phyloP scores from a whole-genome alignment of 53 echinoderm and acorn worm species.

The Luidia sarsii region DNA sequence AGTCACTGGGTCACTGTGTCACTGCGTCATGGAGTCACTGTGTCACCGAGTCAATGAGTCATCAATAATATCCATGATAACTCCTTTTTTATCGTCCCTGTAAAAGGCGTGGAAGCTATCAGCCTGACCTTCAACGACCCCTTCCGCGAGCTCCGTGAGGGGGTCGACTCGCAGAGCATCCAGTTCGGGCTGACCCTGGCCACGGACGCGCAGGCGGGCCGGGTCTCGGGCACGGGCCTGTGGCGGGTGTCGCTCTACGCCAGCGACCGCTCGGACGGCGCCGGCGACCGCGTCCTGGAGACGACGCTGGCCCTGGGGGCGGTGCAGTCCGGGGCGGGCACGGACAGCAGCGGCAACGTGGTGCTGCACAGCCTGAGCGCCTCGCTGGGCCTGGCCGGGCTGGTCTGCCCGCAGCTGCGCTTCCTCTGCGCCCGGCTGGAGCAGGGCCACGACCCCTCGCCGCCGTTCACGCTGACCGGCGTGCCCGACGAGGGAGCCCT shows the following conservation, averaged over 20 bases:
- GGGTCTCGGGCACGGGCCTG: constrained; percentile 64
- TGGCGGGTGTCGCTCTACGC: constrained; percentile 73
- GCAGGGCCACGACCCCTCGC: constrained; percentile 51
- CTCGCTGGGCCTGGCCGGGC: constrained; percentile 36
- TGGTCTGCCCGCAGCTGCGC: constrained; percentile 51
- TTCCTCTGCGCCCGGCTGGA: constrained; percentile 70
- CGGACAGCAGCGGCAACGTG: constrained; percentile 16
- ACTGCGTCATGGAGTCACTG: too few species aligned
- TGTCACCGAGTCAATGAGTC: too few species aligned
- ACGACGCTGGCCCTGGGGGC: constrained; percentile 40
- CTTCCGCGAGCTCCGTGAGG: constrained; percentile 56
- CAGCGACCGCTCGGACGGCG: constrained; percentile 64
- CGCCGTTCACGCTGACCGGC: constrained; percentile 69
- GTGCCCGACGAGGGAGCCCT: constrained; percentile 48
- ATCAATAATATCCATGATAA: too few species aligned
- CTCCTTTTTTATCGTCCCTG: neutral
- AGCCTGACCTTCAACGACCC: constrained; percentile 21
- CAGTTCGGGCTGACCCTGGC: constrained; percentile 69
- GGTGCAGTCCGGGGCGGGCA: constrained; percentile 32
- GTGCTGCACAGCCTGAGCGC: constrained; percentile 43
- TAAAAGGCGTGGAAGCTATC: constrained; percentile 75
- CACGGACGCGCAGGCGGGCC: constrained; percentile 66
- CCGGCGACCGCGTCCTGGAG: constrained; percentile 44
- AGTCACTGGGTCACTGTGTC: too few species aligned
- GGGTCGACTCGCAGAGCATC: constrained; percentile 47